Percentiles rank a stretch among this genome's conserved stretches.
phyloP scores from a whole-genome alignment of 2,888 invertebrate species.

The Anoncus sp. region DNA sequence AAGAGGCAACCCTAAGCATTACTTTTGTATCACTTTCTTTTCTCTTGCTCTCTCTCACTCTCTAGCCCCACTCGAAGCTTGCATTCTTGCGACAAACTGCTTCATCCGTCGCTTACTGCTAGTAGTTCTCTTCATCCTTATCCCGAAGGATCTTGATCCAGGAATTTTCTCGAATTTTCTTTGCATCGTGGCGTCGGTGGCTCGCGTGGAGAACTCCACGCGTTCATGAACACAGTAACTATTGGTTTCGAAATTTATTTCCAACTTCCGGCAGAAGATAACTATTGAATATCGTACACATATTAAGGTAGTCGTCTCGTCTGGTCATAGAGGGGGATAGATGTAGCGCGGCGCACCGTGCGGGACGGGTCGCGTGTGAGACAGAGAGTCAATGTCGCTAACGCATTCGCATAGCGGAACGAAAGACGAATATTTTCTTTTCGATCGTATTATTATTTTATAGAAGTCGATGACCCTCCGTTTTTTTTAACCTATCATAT shows the following conservation, averaged over 20 bases:
- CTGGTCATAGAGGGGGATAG: too few species aligned
- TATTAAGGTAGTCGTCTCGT: neutral
- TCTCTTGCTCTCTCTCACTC: constrained; percentile 43
- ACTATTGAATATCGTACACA: neutral
- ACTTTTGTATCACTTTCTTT: constrained; percentile 64
- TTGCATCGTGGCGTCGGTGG: constrained; percentile 57
- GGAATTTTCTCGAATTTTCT: constrained; percentile 71
- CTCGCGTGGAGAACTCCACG: constrained; percentile 43
- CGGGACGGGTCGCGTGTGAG: too few species aligned
- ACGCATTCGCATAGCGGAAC: too few species aligned
- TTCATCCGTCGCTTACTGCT: constrained; percentile 63
- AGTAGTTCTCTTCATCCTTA: constrained; percentile 59
- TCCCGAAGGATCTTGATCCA: constrained; percentile 63
- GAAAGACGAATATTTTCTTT: too few species aligned
- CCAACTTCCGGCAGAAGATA: constrained; percentile 36
- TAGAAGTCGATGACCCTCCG: too few species aligned
- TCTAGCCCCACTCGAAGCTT: constrained; percentile 29
- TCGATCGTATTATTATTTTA: too few species aligned
- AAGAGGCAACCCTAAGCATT: constrained; percentile 64
- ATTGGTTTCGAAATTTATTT: constrained; percentile 28
- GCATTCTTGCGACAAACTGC: constrained; percentile 53
- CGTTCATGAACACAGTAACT: constrained; percentile 19
- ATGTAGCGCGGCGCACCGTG: too few species aligned
- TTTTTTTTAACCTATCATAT: too few species aligned
- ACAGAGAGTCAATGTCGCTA: too few species aligned